A percentile compares a stretch with the other conserved stretches of the same genome.
Conservation (phyloP, 2,113 vertebrate genomes). For the Alouatta palliata region DNA sequence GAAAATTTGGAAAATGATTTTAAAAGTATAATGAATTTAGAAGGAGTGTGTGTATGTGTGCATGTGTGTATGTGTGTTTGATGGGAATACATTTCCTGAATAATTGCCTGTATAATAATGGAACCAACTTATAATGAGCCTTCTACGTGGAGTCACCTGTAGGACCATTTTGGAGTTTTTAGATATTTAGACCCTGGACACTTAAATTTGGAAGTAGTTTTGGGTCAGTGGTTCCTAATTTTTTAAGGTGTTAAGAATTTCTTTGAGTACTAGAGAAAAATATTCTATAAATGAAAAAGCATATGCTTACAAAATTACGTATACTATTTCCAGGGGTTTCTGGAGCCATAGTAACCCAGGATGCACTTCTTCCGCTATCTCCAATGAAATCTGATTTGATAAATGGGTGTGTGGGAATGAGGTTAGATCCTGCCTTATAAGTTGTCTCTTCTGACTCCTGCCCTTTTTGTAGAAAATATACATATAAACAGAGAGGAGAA, state of each 20-base stretch:
- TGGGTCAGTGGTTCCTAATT: neutral
- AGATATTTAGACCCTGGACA: neutral
- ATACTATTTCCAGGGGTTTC: neutral
- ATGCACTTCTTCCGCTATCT: neutral
- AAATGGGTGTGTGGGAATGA: neutral
- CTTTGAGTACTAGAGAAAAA: neutral
- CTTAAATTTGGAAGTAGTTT: neutral
- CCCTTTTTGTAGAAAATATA: neutral
- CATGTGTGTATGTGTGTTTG: neutral
- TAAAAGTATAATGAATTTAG: neutral
- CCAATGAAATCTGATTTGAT: neutral
- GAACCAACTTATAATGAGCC: neutral
- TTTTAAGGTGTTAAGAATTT: neutral
- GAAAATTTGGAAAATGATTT: neutral
- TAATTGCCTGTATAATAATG: neutral
- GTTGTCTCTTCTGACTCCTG: neutral
- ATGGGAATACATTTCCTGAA: neutral
- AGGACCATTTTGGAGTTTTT: neutral
- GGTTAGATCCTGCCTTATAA: neutral
- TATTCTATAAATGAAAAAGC: neutral
- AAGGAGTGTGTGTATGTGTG: neutral
- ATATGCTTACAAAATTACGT: neutral
- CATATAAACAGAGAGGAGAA: neutral
- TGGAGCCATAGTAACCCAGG: neutral
- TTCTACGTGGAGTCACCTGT: neutral